A percentile compares a stretch with the other conserved stretches of the same genome.
Evolutionary conservation across 1,140 invertebrate genomes (phyloP).

Genomic region (Manduca sexta): DNA sequence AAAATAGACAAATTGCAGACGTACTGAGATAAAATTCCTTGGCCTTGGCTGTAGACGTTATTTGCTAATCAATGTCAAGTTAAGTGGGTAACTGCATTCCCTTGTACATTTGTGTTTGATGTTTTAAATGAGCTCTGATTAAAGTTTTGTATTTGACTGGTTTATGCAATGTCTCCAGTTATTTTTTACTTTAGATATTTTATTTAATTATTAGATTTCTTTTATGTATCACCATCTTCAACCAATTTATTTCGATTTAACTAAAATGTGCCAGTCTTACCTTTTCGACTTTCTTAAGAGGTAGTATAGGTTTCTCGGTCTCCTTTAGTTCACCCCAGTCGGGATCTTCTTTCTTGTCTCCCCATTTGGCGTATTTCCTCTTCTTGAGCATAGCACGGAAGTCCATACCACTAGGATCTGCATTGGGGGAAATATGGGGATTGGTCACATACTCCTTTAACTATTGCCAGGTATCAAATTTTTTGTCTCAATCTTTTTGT

Average conservation of each 20-base stretch:
- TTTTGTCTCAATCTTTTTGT: too few species aligned
- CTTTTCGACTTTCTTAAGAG: conserved; percentile 93
- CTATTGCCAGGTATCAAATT: too few species aligned
- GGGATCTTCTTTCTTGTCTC: conserved; percentile 88
- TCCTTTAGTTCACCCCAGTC: conserved; percentile 96
- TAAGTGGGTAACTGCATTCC: too few species aligned
- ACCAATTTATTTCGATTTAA: not conserved
- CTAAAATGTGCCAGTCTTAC: conserved; percentile 71
- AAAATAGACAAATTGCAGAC: not conserved
- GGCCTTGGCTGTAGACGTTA: too few species aligned
- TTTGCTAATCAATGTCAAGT: too few species aligned
- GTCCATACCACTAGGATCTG: conserved; percentile 97
- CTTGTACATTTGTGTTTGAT: too few species aligned
- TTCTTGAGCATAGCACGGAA: conserved; percentile 98
- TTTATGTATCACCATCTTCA: conserved; percentile 46
- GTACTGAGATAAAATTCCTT: too few species aligned
- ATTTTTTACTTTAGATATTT: too few species aligned
- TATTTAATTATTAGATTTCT: not conserved
- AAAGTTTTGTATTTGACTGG: too few species aligned
- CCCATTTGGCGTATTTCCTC: conserved; percentile 96
- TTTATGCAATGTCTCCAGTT: too few species aligned
- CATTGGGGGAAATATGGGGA: conserved; percentile 18
- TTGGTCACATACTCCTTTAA: too few species aligned
- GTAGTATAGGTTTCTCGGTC: conserved; percentile 87
- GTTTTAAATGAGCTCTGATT: too few species aligned